Evolutionary conservation across 1,140 invertebrate genomes (phyloP).

Genomic region (Drosophila chauvacae): DNA sequence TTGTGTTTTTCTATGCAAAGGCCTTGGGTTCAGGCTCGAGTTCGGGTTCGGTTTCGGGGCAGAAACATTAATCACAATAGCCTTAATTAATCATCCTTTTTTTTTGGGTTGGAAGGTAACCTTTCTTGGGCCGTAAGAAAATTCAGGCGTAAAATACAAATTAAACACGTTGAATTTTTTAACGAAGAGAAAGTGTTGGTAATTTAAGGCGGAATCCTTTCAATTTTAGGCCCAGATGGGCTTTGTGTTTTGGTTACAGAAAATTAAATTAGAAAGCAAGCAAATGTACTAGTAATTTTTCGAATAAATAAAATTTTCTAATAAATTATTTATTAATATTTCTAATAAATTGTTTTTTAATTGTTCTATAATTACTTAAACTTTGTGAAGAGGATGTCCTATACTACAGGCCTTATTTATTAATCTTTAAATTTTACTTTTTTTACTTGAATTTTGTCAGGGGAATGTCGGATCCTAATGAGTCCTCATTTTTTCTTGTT

Average conservation of each 20-base stretch:
- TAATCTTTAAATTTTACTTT: too few species aligned
- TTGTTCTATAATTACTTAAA: too few species aligned
- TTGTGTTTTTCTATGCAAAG: constrained; percentile 15
- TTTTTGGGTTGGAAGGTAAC: constrained; percentile 9
- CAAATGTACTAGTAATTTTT: too few species aligned
- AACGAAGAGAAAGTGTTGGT: neutral
- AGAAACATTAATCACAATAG: constrained; percentile 58
- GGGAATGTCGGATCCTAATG: too few species aligned
- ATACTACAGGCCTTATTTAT: too few species aligned
- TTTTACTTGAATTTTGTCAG: too few species aligned
- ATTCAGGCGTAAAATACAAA: constrained; percentile 51
- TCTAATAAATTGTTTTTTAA: neutral
- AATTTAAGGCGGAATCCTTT: constrained; percentile 10
- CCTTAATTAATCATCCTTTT: constrained; percentile 64
- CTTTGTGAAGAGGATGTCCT: too few species aligned
- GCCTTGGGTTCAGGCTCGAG: constrained; percentile 11
- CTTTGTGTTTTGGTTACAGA: too few species aligned
- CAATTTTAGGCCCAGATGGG: neutral
- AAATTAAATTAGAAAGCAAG: neutral
- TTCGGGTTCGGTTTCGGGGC: constrained; percentile 1
- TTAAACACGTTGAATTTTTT: constrained; percentile 39
- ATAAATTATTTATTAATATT: too few species aligned
- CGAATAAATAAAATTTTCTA: too few species aligned
- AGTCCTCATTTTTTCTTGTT: too few species aligned
- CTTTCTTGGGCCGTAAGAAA: constrained; percentile 9